Evolutionary conservation across 2,888 invertebrate genomes (phyloP), one percentile per base, ranked within the genome.

Genomic region (Andrena camellia): DNA sequence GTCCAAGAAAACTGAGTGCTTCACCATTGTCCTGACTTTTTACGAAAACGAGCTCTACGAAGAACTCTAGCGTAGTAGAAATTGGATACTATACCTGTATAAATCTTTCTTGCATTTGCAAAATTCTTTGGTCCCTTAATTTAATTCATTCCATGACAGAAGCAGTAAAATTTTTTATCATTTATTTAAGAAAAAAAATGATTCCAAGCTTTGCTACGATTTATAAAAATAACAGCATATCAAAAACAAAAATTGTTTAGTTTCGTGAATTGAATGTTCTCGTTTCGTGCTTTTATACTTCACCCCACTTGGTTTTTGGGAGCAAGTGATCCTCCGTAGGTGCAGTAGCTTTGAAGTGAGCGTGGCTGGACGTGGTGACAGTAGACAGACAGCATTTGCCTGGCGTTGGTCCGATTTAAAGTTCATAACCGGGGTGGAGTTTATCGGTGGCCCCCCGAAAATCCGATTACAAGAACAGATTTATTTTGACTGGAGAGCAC

Each of bases 401-500:
- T 2, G 2, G 5, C 23, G 10, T 33, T 42, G 48, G 17, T 66
- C 17, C 23, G 60, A 71, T 79, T 81, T 67, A 50, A 71, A 86
- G 78, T 88, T 88, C 77, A 86, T 89, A 87, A 89, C 67, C 52
- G 26, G 67, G 67, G 57, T 64, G 50, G 63, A 78, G 86, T 86
- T 86, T 81, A 83, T 89, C 75, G 74, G 60, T 60, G 57, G 75
- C n/a, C 17, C 17, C 68, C 68, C 23, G 83, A 69, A 87, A 91
- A 92, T 91, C 90, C 90, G 91, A 92, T 92, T 92, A 91, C 87
- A 87, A 67, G 81, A 83, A 88, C 81, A 91, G 90, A 93, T 93
- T 91, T 93, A 92, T 93, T 93, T 92, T 93, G 92, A 92, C 92
- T 89, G 89, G 82, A 91, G 57, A 48, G 92, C 93, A 93, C 93